Evolutionary conservation across 2,797 vertebrate genomes (phyloP).

Genomic region (Characodon lateralis): DNA sequence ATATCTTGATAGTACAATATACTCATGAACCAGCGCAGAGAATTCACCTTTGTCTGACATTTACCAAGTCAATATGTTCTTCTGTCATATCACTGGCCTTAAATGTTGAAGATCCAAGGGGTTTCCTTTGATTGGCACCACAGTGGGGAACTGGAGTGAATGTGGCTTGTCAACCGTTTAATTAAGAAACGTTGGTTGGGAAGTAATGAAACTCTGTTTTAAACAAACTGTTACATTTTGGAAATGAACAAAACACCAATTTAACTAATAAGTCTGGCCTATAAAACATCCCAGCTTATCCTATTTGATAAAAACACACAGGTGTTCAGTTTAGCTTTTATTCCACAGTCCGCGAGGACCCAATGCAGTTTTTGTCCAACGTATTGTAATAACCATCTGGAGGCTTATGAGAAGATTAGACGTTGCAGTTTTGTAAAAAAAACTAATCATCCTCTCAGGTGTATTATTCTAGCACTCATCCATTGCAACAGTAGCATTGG

Average conservation of each 20-base stretch:
- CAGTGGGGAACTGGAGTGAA: conserved; percentile 31
- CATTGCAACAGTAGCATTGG: background rate
- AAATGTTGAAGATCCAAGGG: conserved; percentile 33
- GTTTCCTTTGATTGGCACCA: conserved; percentile 48
- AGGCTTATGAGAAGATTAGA: conserved; percentile 14
- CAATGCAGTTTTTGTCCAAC: conserved; percentile 10
- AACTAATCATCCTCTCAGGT: conserved; percentile 33
- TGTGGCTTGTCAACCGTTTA: conserved; percentile 49
- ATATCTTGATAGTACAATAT: conserved; percentile 46
- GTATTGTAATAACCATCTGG: conserved; percentile 20
- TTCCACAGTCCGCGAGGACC: conserved; percentile 27
- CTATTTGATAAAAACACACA: background rate
- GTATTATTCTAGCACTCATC: conserved; percentile 16
- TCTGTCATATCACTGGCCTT: conserved; percentile 27
- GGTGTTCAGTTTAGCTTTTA: conserved; percentile 8
- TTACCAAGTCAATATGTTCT: conserved; percentile 55
- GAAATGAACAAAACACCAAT: conserved; percentile 23
- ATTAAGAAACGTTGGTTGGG: conserved; percentile 31
- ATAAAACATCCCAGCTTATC: background rate
- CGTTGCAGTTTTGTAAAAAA: conserved; percentile 5
- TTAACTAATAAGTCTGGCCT: conserved; percentile 7
- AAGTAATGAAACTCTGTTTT: conserved; percentile 17
- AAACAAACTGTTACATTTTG: conserved; percentile 24
- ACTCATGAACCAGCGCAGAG: conserved; percentile 44
- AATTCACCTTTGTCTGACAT: conserved; percentile 30